Conservation (phyloP, 2,113 vertebrate genomes). For the Paramormyrops kingsleyae region DNA sequence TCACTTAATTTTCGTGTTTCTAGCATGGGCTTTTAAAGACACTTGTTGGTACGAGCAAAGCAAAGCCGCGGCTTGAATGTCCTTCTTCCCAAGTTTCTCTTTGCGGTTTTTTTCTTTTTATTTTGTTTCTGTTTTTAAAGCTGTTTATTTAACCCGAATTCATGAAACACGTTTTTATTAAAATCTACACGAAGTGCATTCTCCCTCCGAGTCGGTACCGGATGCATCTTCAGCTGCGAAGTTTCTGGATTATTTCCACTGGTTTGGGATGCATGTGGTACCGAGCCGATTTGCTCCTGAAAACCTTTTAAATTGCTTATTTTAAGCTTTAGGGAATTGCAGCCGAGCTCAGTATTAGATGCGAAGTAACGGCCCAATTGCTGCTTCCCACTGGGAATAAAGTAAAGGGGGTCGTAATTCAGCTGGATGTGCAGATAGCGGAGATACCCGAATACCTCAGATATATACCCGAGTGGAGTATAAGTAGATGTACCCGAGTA, state of each 20-base stretch:
- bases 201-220: not conserved
- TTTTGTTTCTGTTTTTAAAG: not conserved
- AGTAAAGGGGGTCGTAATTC: not conserved
- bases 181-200: not conserved
- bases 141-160: not conserved
- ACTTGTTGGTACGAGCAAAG: not conserved
- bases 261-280: not conserved
- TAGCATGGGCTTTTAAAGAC: not conserved
- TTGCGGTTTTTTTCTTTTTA: not conserved
- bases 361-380: not conserved
- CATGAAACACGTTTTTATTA: not conserved
- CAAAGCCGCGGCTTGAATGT: not conserved
- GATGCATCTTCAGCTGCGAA: not conserved
- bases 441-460: not conserved
- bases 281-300: not conserved
- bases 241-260: not conserved
- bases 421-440: not conserved
- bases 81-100: not conserved
- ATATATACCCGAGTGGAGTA: not conserved
- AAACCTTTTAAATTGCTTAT: not conserved
- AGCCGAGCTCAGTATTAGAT: not conserved
- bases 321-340: not conserved
- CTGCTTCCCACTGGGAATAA: not conserved
- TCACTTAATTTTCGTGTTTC: not conserved
- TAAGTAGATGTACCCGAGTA: not conserved